Conservation (phyloP, 2,888 invertebrate genomes). For the Sympetrum striolatum region DNA sequence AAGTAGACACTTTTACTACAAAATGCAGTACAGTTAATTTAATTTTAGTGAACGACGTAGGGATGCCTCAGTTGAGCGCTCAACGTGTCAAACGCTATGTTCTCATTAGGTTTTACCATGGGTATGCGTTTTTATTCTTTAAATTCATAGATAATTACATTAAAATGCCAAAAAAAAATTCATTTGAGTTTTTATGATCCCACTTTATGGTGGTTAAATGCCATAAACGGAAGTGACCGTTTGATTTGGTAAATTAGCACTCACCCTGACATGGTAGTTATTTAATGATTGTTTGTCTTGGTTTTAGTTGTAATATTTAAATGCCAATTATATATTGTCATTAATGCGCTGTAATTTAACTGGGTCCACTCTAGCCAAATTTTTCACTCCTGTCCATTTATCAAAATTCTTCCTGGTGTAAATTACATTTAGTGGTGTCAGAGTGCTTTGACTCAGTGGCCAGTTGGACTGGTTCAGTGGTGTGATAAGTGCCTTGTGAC, state of each 20-base stretch:
- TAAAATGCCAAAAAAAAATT: conserved; percentile 55
- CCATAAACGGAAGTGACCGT: conserved; percentile 3
- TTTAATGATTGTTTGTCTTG: conserved; percentile 35
- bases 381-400: conserved; percentile 1
- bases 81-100: conserved; percentile 58
- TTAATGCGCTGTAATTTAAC: conserved; percentile 24
- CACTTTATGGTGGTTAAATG: conserved; percentile 22
- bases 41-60: conserved; percentile 12
- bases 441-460: conserved; percentile 44
- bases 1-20: conserved; percentile 62
- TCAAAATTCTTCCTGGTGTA: conserved; percentile 41
- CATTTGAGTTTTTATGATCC: conserved; percentile 20
- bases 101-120: conserved; percentile 55
- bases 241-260: conserved; percentile 30
- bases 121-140: conserved; percentile 66
- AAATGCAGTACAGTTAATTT: conserved; percentile 56
- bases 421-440: conserved; percentile 40
- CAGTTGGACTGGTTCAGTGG: conserved; percentile 44
- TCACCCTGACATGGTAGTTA: conserved; percentile 34
- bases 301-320: conserved; percentile 41
- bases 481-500: conserved; percentile 44
- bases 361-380: conserved; percentile 36
- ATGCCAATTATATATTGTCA: conserved; percentile 6
- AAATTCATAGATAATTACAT: conserved; percentile 67
- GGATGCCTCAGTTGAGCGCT: conserved; percentile 46